phyloP scores from a whole-genome alignment of 2,797 vertebrate species.

The Sebastes matsubarae region DNA sequence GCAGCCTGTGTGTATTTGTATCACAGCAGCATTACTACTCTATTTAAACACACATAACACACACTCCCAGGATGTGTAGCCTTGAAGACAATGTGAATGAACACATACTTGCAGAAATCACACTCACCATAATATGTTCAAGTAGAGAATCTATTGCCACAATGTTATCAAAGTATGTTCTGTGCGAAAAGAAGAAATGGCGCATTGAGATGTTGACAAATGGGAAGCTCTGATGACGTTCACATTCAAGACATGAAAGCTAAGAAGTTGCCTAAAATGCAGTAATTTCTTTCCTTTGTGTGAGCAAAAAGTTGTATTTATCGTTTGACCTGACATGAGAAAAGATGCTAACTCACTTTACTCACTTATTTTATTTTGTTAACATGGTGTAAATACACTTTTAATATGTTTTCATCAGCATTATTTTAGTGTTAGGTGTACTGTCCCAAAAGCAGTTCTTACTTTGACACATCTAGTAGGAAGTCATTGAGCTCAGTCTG shows the following conservation, averaged over 20 bases:
- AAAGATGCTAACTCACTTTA: conserved; percentile 7
- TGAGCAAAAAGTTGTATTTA: conserved; percentile 35
- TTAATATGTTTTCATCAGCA: neutral
- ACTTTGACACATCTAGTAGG: conserved; percentile 99
- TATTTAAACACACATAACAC: conserved; percentile 47
- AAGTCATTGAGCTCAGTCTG: conserved; percentile 99
- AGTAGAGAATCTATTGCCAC: conserved; percentile 99
- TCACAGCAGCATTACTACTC: conserved; percentile 6
- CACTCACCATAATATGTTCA: conserved; percentile 99
- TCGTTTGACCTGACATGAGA: conserved; percentile 1
- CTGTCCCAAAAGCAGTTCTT: conserved; percentile 74
- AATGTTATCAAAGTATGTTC: conserved; percentile 99
- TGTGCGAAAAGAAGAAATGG: conserved; percentile 82
- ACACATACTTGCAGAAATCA: conserved; percentile 65
- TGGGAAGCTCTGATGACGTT: conserved; percentile 68
- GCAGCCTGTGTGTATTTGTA: conserved; percentile 9
- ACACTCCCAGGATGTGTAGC: conserved; percentile 53
- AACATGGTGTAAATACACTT: conserved; percentile 6
- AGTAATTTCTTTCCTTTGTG: neutral
- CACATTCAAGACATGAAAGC: conserved; percentile 67
- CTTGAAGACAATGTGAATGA: conserved; percentile 65
- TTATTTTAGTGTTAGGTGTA: conserved; percentile 5
- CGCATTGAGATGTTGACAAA: conserved; percentile 74
- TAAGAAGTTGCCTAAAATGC: conserved; percentile 47
- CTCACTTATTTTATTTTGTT: neutral